Percentiles rank a stretch among this genome's conserved stretches.
Evolutionary conservation across 2,888 invertebrate species (phyloP).

Genomic region (Agrotis clavis): DNA sequence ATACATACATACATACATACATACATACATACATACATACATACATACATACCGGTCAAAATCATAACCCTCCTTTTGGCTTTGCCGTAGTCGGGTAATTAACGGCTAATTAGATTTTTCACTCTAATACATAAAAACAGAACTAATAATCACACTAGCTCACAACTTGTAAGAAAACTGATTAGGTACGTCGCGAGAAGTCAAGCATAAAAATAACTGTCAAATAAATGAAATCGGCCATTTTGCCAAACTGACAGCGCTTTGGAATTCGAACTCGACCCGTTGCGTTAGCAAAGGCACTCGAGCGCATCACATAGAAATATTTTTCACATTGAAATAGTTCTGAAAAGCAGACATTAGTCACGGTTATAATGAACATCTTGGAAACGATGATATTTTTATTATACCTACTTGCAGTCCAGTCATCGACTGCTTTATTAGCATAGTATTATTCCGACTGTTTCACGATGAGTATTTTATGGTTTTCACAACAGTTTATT

Average conservation of each 20-base stretch:
- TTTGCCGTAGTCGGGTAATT: no score
- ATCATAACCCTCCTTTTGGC: no score
- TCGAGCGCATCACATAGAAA: slow-evolving; percentile 37
- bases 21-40: no score
- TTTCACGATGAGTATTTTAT: slow-evolving; percentile 1
- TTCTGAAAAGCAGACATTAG: slow-evolving; percentile 36
- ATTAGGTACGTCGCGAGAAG: background rate
- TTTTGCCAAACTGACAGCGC: slow-evolving; percentile 4
- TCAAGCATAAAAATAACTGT: slow-evolving; percentile 18
- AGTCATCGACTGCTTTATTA: slow-evolving; percentile 22
- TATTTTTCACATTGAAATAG: slow-evolving; percentile 30
- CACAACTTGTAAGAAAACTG: background rate
- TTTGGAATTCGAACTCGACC: slow-evolving; percentile 44
- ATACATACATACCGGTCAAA: no score
- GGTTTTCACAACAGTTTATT: background rate
- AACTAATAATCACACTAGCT: background rate
- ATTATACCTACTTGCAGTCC: slow-evolving; percentile 12
- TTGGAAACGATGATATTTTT: slow-evolving; percentile 31
- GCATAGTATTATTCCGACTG: slow-evolving; percentile 5
- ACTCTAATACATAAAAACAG: background rate
- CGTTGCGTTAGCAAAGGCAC: slow-evolving; percentile 10
- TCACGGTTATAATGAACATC: slow-evolving; percentile 43
- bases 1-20: no score
- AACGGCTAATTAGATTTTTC: no score
- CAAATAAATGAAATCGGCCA: slow-evolving; percentile 11